phyloP scores from a whole-genome alignment of 2,797 vertebrate genomes.

The Falco rusticolus region DNA sequence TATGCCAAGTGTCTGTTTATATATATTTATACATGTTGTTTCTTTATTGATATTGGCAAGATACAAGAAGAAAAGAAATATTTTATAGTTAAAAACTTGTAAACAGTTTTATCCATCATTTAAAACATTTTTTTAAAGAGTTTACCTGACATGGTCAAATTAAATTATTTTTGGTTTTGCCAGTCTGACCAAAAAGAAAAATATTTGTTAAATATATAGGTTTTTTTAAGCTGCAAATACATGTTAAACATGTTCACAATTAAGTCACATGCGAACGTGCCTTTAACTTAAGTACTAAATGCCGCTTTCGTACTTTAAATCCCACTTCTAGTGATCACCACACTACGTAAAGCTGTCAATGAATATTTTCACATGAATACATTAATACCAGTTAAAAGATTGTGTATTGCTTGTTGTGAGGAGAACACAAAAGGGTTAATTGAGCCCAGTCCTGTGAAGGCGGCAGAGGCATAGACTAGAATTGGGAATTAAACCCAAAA shows the following conservation, averaged over 20 bases:
- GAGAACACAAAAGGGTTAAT: slow-evolving; percentile 85
- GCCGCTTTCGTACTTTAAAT: slow-evolving; percentile 39
- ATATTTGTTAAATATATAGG: not conserved
- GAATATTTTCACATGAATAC: slow-evolving; percentile 73
- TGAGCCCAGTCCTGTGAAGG: slow-evolving; percentile 85
- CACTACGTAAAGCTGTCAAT: slow-evolving; percentile 75
- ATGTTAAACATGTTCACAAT: not conserved
- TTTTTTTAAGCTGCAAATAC: slow-evolving; percentile 37
- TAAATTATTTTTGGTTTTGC: slow-evolving; percentile 32
- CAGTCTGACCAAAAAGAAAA: not conserved
- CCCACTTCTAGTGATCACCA: slow-evolving; percentile 31
- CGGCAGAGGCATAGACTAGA: slow-evolving; percentile 74
- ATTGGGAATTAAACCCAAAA: slow-evolving; percentile 61
- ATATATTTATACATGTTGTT: slow-evolving; percentile 71
- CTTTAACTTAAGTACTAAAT: not conserved
- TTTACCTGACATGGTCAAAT: slow-evolving; percentile 49
- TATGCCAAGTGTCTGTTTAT: slow-evolving; percentile 71
- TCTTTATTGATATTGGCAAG: slow-evolving; percentile 71
- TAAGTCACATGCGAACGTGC: not conserved
- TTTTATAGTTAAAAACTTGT: slow-evolving; percentile 64
- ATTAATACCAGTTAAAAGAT: slow-evolving; percentile 81
- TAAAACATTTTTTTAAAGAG: slow-evolving; percentile 39
- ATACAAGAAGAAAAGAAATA: slow-evolving; percentile 61
- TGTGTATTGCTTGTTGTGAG: slow-evolving; percentile 76
- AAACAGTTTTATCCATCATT: slow-evolving; percentile 68